These are phyloP conservation scores for Polietes domitor DNA, from an alignment of 2,888 invertebrate genomes.

Conservation along the genomic window DNA sequence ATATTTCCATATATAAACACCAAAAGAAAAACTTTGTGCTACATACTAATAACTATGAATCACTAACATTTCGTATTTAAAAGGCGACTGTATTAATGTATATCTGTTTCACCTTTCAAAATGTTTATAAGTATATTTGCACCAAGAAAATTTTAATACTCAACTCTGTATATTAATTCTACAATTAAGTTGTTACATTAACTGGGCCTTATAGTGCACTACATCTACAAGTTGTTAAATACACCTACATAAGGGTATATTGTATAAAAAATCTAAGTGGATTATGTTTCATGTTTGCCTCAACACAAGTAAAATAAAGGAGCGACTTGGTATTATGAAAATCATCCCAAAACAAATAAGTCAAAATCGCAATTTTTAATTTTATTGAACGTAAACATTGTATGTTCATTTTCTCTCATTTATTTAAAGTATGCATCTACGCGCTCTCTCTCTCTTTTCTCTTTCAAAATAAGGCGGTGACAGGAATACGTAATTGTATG, in stretches of 20 bases:
- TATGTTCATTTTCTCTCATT: neutral
- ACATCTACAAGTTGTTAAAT: too few relatives aligned
- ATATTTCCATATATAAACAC: too few relatives aligned
- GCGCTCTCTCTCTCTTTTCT: slow-evolving; percentile 20
- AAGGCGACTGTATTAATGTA: too few relatives aligned
- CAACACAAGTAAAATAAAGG: neutral
- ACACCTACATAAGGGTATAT: neutral
- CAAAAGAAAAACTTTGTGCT: too few relatives aligned
- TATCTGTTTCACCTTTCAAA: too few relatives aligned
- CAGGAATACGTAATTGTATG: slow-evolving; percentile 51
- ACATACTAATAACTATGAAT: too few relatives aligned
- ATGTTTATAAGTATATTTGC: too few relatives aligned
- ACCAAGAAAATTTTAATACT: too few relatives aligned
- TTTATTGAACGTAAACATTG: neutral
- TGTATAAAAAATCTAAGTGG: neutral
- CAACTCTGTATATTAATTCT: too few relatives aligned
- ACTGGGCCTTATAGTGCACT: too few relatives aligned
- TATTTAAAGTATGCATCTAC: neutral
- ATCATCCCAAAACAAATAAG: slow-evolving; percentile 33
- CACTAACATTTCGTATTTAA: too few relatives aligned
- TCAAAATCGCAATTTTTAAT: neutral
- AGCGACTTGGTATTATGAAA: slow-evolving; percentile 25
- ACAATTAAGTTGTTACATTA: too few relatives aligned
- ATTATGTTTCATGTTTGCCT: neutral
- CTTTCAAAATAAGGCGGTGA: slow-evolving; percentile 56